Evolutionary conservation across 1,140 invertebrate species (phyloP).

Genomic region (Drosophila insularis): DNA sequence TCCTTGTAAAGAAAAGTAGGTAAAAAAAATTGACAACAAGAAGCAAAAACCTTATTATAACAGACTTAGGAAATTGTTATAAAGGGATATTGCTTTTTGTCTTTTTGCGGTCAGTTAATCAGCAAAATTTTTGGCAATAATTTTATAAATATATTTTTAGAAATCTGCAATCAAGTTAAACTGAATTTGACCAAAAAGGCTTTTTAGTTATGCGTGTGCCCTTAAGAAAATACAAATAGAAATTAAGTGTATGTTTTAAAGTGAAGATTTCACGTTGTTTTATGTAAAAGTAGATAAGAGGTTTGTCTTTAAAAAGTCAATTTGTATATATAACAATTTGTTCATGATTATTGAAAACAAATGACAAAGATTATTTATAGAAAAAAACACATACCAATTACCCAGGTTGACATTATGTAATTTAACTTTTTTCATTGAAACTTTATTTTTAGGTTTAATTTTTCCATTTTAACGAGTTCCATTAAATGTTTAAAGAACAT

Average conservation of each 20-base stretch:
- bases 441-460: background rate
- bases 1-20: conserved; percentile 30
- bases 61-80: background rate
- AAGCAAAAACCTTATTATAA: conserved; percentile 15
- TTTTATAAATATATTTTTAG: conserved; percentile 13
- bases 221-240: too few relatives aligned
- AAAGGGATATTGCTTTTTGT: conserved; percentile 32
- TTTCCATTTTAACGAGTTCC: background rate
- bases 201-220: too few relatives aligned
- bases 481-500: background rate
- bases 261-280: too few relatives aligned
- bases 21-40: background rate
- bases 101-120: conserved; percentile 54
- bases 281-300: too few relatives aligned
- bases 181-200: background rate
- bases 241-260: too few relatives aligned
- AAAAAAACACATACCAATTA: too few relatives aligned
- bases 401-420: too few relatives aligned
- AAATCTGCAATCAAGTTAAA: background rate
- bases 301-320: too few relatives aligned
- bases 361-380: too few relatives aligned
- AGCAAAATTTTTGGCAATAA: conserved; percentile 10
- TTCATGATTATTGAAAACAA: too few relatives aligned
- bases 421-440: too few relatives aligned
- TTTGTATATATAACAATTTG: too few relatives aligned